Percentiles rank a stretch among this genome's conserved stretches.
Conservation (phyloP, 2,113 vertebrate species). For the Tricholaema leucomelas region DNA sequence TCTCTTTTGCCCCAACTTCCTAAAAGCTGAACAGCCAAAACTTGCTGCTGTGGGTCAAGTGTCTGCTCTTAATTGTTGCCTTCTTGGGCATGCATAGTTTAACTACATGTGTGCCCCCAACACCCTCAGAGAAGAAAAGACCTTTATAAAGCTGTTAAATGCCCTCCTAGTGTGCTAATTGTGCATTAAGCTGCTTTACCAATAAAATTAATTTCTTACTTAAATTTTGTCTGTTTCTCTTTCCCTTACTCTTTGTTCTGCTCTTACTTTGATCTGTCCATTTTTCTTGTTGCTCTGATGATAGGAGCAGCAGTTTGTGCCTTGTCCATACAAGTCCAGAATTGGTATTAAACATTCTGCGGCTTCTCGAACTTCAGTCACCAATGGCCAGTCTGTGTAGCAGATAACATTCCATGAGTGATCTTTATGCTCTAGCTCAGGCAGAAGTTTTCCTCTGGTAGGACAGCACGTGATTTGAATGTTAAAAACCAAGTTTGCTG, state of each 20-base stretch:
- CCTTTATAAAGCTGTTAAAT: neutral
- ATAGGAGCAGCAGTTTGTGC: neutral
- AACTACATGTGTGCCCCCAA: neutral
- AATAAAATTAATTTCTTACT: neutral
- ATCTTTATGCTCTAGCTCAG: neutral
- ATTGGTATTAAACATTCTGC: neutral
- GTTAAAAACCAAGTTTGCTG: neutral
- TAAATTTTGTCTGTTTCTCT: neutral
- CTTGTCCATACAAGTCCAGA: neutral
- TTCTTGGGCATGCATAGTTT: neutral
- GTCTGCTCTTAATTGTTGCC: neutral
- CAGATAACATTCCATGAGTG: neutral
- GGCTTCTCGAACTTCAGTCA: neutral
- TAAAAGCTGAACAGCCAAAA: neutral
- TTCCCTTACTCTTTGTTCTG: neutral
- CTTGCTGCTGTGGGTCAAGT: neutral
- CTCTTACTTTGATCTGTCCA: neutral
- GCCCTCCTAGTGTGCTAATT: neutral
- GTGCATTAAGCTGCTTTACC: neutral
- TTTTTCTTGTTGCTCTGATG: neutral
- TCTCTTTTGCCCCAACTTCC: neutral
- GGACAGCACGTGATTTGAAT: neutral
- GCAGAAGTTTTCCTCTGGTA: neutral
- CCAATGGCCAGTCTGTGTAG: neutral
- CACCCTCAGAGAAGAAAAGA: neutral